Percentiles rank a stretch among this genome's conserved stretches.
These are phyloP conservation scores for Taxidea taxus DNA, from an alignment of 2,113 vertebrate species.

Conservation along the genomic window DNA sequence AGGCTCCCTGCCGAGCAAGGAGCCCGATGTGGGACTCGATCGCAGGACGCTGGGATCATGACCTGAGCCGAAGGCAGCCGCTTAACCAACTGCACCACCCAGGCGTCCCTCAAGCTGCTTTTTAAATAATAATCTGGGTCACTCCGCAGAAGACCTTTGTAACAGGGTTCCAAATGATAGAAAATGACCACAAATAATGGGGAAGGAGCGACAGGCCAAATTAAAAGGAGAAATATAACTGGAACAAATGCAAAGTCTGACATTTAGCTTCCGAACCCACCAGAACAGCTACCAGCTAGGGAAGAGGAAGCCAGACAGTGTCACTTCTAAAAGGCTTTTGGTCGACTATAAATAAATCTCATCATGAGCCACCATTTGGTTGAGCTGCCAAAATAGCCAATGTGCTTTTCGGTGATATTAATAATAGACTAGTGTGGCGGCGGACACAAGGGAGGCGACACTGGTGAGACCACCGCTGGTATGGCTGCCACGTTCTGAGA, in stretches of 20 bases:
- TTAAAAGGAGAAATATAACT: neutral
- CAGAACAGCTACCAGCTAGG: neutral
- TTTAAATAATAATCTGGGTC: neutral
- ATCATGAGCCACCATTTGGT: fast-evolving
- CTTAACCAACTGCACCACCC: too few relatives aligned
- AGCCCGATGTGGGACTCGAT: too few relatives aligned
- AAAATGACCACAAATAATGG: neutral
- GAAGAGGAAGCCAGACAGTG: neutral
- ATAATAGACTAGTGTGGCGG: neutral
- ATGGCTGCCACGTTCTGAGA: neutral
- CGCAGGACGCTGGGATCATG: too few relatives aligned
- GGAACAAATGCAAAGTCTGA: neutral
- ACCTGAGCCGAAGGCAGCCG: too few relatives aligned
- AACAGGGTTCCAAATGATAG: neutral
- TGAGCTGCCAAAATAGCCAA: fast-evolving
- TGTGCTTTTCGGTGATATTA: neutral
- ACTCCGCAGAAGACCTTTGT: neutral
- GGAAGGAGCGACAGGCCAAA: neutral
- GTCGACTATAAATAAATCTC: neutral
- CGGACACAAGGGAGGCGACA: neutral
- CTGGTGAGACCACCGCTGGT: too few relatives aligned
- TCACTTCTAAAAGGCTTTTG: neutral
- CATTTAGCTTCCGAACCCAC: too few relatives aligned
- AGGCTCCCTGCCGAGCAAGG: too few relatives aligned
- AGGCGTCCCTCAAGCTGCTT: neutral